These are phyloP conservation scores for Eurystomus glaucurus DNA, from an alignment of 2,797 vertebrate species.

Conservation along the genomic window DNA sequence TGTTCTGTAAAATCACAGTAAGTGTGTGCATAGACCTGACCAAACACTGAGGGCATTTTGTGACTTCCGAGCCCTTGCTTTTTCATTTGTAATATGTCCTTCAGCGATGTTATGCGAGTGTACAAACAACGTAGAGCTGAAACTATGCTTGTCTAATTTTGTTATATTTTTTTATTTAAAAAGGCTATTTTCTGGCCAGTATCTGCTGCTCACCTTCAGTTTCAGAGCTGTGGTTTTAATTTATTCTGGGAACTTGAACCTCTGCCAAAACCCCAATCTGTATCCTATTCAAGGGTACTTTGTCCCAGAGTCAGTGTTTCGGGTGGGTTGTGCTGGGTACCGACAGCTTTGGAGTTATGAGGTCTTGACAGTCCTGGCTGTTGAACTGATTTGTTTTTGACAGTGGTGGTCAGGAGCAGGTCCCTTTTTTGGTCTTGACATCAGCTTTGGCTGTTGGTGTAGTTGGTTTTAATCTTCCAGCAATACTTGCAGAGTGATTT, in stretches of 20 bases:
- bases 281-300: not conserved
- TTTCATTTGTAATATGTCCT: not conserved
- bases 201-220: not conserved
- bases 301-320: not conserved
- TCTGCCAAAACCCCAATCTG: not conserved
- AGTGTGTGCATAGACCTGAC: not conserved
- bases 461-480: not conserved
- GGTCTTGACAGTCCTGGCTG: not conserved
- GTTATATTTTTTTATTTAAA: not conserved
- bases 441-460: not conserved
- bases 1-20: not conserved
- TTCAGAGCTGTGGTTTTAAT: not conserved
- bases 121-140: not conserved
- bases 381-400: not conserved
- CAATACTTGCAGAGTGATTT: not conserved
- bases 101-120: rapidly evolving
- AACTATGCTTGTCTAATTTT: not conserved
- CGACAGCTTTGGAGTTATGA: not conserved
- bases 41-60: not conserved
- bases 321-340: not conserved
- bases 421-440: not conserved
- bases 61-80: not conserved
- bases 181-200: not conserved
- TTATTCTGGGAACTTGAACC: not conserved
- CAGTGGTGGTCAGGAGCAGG: not conserved